A percentile compares a stretch with the other conserved stretches of the same genome.
phyloP scores from a whole-genome alignment of 2,113 vertebrate species.

The Mola mola region DNA sequence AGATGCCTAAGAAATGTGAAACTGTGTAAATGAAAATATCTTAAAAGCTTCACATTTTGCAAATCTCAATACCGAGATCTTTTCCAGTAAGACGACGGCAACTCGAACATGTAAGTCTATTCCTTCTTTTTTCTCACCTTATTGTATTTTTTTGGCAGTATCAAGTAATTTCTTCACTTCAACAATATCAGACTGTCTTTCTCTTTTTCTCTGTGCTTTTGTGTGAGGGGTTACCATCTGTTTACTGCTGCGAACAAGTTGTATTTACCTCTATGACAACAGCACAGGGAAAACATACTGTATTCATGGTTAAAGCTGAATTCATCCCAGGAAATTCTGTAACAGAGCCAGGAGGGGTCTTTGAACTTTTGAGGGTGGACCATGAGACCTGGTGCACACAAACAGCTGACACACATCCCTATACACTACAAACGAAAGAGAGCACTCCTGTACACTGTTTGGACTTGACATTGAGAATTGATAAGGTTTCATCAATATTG shows the following conservation, averaged over 20 bases:
- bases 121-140: neutral
- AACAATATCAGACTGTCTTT: neutral
- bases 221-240: neutral
- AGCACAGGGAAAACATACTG: neutral
- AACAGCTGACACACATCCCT: neutral
- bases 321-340: neutral
- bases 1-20: too few relatives aligned
- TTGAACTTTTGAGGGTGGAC: conserved; percentile 25
- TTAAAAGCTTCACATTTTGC: conserved; percentile 28
- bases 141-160: conserved; percentile 24
- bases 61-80: conserved; percentile 11
- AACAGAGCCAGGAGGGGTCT: conserved; percentile 1
- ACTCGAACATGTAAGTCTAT: conserved; percentile 35
- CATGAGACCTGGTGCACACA: conserved; percentile 1
- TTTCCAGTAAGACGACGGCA: conserved; percentile 25
- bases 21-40: conserved; percentile 24
- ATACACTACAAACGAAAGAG: neutral
- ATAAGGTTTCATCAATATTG: conserved; percentile 47
- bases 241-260: too few relatives aligned
- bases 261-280: neutral
- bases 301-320: too few relatives aligned
- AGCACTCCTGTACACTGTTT: conserved; percentile 38
- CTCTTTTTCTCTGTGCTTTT: neutral
- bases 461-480: conserved; percentile 55
- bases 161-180: conserved; percentile 24